These are phyloP conservation scores for Monochamus alternatus DNA, from an alignment of 2,888 invertebrate species.

Conservation along the genomic window DNA sequence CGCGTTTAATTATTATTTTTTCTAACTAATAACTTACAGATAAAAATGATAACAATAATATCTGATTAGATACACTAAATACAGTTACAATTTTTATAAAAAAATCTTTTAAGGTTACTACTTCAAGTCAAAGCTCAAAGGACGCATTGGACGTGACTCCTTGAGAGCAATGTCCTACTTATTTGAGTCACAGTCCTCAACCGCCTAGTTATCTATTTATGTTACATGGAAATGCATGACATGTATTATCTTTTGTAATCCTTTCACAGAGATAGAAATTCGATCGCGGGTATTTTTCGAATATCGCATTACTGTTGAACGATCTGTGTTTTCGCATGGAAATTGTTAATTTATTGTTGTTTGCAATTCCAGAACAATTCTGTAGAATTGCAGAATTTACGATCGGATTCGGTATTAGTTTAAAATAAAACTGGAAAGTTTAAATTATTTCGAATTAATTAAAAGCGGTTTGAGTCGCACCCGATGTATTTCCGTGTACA, in stretches of 20 bases:
- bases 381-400: neutral
- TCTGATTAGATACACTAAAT: too few species aligned
- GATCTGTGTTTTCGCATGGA: neutral
- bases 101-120: too few species aligned
- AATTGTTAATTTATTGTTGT: neutral
- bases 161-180: neutral
- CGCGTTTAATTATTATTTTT: too few species aligned
- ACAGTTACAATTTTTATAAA: too few species aligned
- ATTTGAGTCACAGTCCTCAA: neutral
- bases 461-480: neutral
- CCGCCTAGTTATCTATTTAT: conserved; percentile 9
- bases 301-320: neutral
- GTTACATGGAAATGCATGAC: neutral
- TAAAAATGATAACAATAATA: too few species aligned
- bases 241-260: conserved; percentile 4
- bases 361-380: neutral
- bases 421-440: neutral
- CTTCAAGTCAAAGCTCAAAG: neutral
- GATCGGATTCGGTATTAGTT: neutral
- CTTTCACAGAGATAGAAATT: neutral
- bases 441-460: neutral
- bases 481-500: neutral
- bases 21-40: too few species aligned
- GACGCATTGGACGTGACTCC: neutral
- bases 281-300: conserved; percentile 6